Base-by-base conservation (phyloP, 2,113 vertebrate species). In the Salvelinus fontinalis region DNA sequence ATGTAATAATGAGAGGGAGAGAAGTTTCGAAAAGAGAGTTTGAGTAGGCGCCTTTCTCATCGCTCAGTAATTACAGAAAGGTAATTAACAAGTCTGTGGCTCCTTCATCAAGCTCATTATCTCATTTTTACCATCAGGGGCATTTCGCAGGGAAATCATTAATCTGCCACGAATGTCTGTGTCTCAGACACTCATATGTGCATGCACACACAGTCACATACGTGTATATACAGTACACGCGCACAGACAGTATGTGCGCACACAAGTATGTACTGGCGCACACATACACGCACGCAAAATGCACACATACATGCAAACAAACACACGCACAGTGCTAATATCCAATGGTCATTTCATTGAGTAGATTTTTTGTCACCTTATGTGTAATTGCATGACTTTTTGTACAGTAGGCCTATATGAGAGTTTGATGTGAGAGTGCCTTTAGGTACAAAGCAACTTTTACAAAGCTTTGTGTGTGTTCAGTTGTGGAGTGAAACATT, bases 41-140 rank as follows among this genome's bases (percentile, higher is more conserved):
- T 67, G 59, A 39, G 0, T n/a, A n/a, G n/a, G n/a, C 67, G 71
- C 68, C 84, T 79, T 79, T 7, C 77, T 85, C 79, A 78, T 74
- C 81, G 88, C 80, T 75, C 71, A 79, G 76, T 31, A 73, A 27
- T 76, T 76, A 74, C 67, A 76, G 78, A 74, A 57, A 70, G 68
- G 70, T 84, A 84, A 89, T 89, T 85, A 89, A 89, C 82, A 81
- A 84, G 73, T 78, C 71, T 48, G 68, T 76, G 67, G 8, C 81
- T 78, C 81, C 84, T 88, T 87, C 85, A 89, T 87, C 88, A 87
- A 70, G 83, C 48, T 89, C 86, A 89, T 87, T 87, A 86, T 81
- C 86, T 72, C 81, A 76, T 71, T 84, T 81, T 85, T 79, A 87
- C 80, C 77, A 73, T 69, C 67, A 85, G 75, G 79, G 71, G 74